Base-by-base conservation (phyloP, 2,888 invertebrate genomes). In the Drosophila recens region DNA sequence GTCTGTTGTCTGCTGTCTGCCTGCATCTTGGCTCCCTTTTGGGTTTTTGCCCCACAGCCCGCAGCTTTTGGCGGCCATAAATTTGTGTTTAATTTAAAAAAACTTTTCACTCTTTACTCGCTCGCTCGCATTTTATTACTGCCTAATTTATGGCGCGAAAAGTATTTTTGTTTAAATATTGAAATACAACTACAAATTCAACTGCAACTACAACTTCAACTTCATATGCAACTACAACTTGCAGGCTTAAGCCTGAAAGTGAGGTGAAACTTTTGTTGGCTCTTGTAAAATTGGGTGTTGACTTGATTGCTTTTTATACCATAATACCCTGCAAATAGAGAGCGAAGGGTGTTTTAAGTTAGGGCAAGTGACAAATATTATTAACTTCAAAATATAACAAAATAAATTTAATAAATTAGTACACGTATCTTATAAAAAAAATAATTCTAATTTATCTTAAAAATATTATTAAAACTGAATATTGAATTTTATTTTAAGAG, bases 41-140 rank as follows among this genome's bases (percentile, higher is more conserved):
- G 70, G 66, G 43, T 68, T 68, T 84, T 68, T 84, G 85, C 75
- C 80, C 87, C 85, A 86, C 85, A 87, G 85, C 87, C 85, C 77
- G 73, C 85, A 86, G 85, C 79, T 75, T 87, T 84, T 75, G 82
- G 62, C 71, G 85, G 72, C 73, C 75, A 84, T 85, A 84, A 87
- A 87, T 84, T 85, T 85, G 80, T 76, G 84, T 84, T 84, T 81
- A 81, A 84, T 84, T 84, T 87, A 49, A 49, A 23, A 17, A 59
- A 46, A 85, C 86, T 82, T 82, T 84, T 82, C 83, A 83, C 84
- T 87, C 78, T 75, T 56, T 34, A 67, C 27, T 27, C 27, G 27
- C 27, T 23, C 75, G 59, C 79, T 72, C 75, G 57, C 76, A 74
- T 74, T 87, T 84, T 69, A 61, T 84, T 69, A 61, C 74, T 54